Evolutionary conservation across 23 tunicate genomes (phyloP), one percentile per base, ranked within the genome.

Genomic region (Corella eumyota): DNA sequence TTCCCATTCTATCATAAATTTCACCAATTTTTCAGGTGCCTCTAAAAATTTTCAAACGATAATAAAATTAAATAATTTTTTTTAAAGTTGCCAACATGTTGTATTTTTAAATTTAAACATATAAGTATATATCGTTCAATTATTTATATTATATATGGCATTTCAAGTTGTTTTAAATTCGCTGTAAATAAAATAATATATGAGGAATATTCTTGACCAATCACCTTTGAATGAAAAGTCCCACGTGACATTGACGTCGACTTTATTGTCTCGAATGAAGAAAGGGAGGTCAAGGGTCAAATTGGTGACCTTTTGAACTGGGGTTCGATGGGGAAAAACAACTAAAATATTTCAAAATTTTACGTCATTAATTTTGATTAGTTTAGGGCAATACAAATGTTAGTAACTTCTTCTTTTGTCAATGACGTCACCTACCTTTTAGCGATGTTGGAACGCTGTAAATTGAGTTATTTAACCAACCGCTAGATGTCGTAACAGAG

Each of bases 221-320:
- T 32, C 32, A 79, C 88, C 88, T 79, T 71, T 62, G 67, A 61
- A 79, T 15, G 58, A 23, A 25, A 79, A 79, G 13, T 56, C 30
- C 88, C 88, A 79, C 26, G 66, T 61, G 0, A 79, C 40, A 27
- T 79, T 79, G 34, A 64, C 77, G 11, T 58, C 51, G 20, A 64
- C 72, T 6, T 30, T 30, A 26, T 62, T 38, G 24, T 70, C 64
- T 24, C 36, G 34, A 23, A 70, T 33, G 13, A 44, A 4, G 28
- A 79, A 79, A 4, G 88, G 88, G 15, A 64, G 70, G 23, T 70
- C 24, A 2, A 44, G 25, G 53, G 31, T 56, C 6, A 79, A 44
- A 35, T 70, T 47, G 9, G 38, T 45, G 1, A 56, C 31, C 33
- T 56, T 21, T 44, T 79, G 69, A 22, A 19, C 70, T n/a, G 88